Evolutionary conservation across 2,113 vertebrate genomes (phyloP).

Genomic region (Falco punctatus): DNA sequence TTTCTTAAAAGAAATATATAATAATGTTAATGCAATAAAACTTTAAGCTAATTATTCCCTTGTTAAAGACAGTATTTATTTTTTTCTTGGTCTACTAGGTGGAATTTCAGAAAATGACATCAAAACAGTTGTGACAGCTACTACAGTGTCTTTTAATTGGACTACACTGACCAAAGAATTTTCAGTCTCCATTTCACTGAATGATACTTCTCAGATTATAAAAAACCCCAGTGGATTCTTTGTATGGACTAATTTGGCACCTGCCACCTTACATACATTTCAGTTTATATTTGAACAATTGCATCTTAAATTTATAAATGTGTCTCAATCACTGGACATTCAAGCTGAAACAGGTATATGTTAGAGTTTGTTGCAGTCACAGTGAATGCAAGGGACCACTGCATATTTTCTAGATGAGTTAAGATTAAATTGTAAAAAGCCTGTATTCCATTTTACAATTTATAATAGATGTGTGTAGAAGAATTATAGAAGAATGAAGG

Average conservation of each 20-base stretch:
- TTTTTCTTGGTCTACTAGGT: conserved; percentile 50
- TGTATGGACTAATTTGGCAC: conserved; percentile 75
- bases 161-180: conserved; percentile 36
- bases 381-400: not conserved
- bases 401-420: not conserved
- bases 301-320: conserved; percentile 67
- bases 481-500: too few relatives aligned
- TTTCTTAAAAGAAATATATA: not conserved
- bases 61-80: not conserved
- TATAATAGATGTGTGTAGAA: not conserved
- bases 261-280: conserved; percentile 76
- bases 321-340: conserved; percentile 78
- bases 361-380: not conserved
- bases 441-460: not conserved
- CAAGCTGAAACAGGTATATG: conserved; percentile 83
- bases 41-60: not conserved
- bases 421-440: not conserved
- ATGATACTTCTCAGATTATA: conserved; percentile 50
- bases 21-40: not conserved
- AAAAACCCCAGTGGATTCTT: conserved; percentile 45
- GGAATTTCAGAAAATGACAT: conserved; percentile 62
- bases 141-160: conserved; percentile 81
- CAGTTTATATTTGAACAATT: conserved; percentile 75
- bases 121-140: conserved; percentile 72
- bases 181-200: conserved; percentile 68